Percentiles rank a stretch among this genome's conserved stretches.
phyloP scores from a whole-genome alignment of 2,797 vertebrate species.

The Cirrhinus molitorella region DNA sequence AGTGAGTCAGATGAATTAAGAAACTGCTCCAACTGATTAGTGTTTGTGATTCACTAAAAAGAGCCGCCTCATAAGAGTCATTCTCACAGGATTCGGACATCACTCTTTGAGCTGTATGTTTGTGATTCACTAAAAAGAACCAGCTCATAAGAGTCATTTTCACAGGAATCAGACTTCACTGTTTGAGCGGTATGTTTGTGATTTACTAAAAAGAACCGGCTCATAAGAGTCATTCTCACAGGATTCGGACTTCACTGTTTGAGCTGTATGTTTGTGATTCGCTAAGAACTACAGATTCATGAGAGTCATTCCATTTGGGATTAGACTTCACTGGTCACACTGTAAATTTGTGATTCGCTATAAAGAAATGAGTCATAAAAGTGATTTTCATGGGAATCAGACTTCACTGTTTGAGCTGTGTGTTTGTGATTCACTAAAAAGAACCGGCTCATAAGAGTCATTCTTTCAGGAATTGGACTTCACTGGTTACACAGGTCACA shows the following conservation, averaged over 20 bases:
- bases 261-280: fast-evolving
- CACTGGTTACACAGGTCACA: too few relatives aligned
- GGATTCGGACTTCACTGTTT: not conserved
- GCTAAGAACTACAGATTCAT: too few relatives aligned
- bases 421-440: not conserved
- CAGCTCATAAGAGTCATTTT: not conserved
- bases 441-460: not conserved
- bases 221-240: not conserved
- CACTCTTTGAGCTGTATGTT: too few relatives aligned
- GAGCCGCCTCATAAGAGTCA: not conserved
- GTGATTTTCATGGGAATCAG: not conserved
- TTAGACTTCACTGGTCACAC: not conserved
- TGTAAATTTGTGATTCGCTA: not conserved
- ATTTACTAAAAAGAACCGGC: not conserved
- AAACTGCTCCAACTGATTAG: not conserved
- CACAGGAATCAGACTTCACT: not conserved
- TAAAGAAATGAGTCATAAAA: not conserved
- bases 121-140: not conserved
- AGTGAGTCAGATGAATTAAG: not conserved
- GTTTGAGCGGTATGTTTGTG: not conserved
- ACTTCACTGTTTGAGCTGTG: not conserved
- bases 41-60: not conserved
- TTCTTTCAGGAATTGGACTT: not conserved
- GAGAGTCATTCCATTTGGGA: too few relatives aligned
- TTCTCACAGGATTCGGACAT: fast-evolving